Evolutionary conservation across 2,888 invertebrate species (phyloP).

Genomic region (Cotesia congregata): DNA sequence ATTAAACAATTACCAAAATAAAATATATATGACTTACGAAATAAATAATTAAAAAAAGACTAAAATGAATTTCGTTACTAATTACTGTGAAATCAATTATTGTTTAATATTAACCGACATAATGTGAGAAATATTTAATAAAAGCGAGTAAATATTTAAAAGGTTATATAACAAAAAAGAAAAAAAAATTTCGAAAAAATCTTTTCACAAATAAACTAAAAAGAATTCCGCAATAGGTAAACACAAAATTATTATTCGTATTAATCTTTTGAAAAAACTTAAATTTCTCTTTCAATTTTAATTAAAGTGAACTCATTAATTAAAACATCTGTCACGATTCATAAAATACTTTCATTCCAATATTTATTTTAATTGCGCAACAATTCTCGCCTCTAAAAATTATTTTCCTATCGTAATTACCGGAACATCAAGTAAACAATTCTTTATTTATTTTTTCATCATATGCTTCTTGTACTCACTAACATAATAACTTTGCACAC

Average conservation of each 20-base stretch:
- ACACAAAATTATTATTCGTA: background rate
- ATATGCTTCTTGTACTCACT: background rate
- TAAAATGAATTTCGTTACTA: no score
- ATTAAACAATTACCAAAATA: no score
- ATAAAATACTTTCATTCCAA: background rate
- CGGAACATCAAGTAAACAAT: background rate
- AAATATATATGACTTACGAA: no score
- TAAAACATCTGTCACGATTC: background rate
- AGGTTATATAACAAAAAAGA: no score
- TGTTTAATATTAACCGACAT: no score
- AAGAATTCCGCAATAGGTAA: background rate
- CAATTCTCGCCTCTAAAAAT: background rate
- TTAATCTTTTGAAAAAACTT: slow-evolving; percentile 1
- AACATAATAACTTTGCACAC: background rate
- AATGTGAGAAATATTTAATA: no score
- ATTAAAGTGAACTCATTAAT: background rate
- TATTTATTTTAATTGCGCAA: background rate
- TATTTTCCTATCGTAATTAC: slow-evolving; percentile 1
- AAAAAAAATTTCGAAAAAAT: background rate
- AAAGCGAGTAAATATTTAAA: no score
- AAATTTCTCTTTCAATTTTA: background rate
- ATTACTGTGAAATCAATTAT: no score
- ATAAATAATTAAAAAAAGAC: no score
- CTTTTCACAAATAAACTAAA: background rate
- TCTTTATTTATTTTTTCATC: slow-evolving; percentile 1